These are phyloP conservation scores for Hydra vulgaris DNA, from an alignment of 30 jellyfish, hydroid and myxozoan genomes.

Conservation along the genomic window DNA sequence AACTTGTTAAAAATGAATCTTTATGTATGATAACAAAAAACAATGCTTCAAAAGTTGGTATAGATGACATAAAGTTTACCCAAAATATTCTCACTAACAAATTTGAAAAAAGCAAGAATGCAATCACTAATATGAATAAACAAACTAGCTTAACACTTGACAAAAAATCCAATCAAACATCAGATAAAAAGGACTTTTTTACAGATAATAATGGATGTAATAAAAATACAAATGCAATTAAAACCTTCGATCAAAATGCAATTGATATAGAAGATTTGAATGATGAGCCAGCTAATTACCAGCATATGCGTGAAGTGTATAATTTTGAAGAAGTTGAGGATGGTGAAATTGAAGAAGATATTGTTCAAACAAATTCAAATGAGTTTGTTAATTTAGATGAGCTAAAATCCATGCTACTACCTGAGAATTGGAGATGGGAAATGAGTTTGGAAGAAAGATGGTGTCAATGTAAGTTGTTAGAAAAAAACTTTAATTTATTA, in stretches of 20 bases:
- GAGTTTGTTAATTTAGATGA: neutral
- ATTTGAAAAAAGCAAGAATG: no score
- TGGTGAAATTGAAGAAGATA: neutral
- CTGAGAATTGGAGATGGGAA: slow-evolving; percentile 9
- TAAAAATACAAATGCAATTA: no score
- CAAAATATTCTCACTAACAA: no score
- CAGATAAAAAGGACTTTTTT: no score
- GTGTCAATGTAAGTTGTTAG: neutral
- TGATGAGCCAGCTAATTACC: slow-evolving; percentile 12
- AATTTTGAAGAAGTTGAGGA: slow-evolving; percentile 7
- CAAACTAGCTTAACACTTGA: no score
- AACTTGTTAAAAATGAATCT: no score
- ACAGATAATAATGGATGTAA: neutral
- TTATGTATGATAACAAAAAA: no score
- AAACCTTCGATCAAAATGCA: neutral
- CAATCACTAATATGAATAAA: no score
- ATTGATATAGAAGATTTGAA: neutral
- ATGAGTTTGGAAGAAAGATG: slow-evolving; percentile 10
- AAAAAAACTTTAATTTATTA: neutral
- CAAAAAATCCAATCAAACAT: no score
- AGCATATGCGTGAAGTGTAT: slow-evolving; percentile 7
- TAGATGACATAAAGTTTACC: no score
- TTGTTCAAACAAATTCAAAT: neutral
- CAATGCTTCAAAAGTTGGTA: no score
- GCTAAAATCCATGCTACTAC: neutral